Evolutionary conservation across 2,888 invertebrate genomes (phyloP).

Genomic region (Lobophora halterata): DNA sequence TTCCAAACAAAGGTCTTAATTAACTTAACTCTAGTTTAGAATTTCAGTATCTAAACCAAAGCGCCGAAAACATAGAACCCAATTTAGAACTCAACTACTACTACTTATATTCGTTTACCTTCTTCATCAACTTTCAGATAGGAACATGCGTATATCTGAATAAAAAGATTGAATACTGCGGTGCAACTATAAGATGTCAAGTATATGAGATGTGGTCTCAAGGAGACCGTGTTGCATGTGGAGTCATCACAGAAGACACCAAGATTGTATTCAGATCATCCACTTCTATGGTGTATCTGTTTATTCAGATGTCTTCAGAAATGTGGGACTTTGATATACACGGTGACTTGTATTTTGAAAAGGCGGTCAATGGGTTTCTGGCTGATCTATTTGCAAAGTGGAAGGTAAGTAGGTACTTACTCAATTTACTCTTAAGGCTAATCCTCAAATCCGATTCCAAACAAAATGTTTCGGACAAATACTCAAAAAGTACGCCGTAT

Average conservation of each 20-base stretch:
- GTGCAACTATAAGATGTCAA: conserved; percentile 91
- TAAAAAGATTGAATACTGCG: conserved; percentile 96
- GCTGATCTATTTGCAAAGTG: conserved; percentile 97
- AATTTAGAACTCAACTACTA: too few species aligned
- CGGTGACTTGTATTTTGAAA: conserved; percentile 99
- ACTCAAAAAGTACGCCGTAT: too few species aligned
- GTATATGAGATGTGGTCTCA: conserved; percentile 98
- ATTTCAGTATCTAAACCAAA: too few species aligned
- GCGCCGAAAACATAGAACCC: too few species aligned
- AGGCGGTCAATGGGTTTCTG: conserved; percentile 97
- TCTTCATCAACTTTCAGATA: too few species aligned
- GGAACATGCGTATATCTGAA: conserved; percentile 96
- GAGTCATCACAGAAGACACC: conserved; percentile 96
- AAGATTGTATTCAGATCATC: conserved; percentile 98
- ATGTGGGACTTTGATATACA: conserved; percentile 99
- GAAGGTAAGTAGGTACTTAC: too few species aligned
- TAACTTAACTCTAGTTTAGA: too few species aligned
- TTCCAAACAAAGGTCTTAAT: too few species aligned
- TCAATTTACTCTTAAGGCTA: too few species aligned
- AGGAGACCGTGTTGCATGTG: conserved; percentile 96
- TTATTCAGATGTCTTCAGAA: conserved; percentile 99
- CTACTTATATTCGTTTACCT: too few species aligned
- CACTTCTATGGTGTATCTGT: conserved; percentile 98
- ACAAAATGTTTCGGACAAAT: too few species aligned
- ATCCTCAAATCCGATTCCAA: too few species aligned